Conservation (phyloP, 53 echinoderm and acorn worm species). For the Mesocentrotus franciscanus region DNA sequence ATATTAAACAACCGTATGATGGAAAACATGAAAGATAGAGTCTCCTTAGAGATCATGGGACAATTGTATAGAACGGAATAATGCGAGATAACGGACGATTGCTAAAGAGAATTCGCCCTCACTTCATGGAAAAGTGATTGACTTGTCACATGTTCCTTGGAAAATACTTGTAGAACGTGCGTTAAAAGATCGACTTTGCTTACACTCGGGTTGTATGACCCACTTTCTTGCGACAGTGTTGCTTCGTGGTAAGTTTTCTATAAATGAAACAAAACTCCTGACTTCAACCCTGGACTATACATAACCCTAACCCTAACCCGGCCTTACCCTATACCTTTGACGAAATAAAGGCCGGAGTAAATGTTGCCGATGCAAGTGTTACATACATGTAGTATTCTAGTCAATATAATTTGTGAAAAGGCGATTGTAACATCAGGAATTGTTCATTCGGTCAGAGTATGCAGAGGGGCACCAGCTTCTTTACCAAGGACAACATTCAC, state of each 20-base stretch:
- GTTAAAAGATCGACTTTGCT: not conserved
- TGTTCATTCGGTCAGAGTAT: not conserved
- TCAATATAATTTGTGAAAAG: not conserved
- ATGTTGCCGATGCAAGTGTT: no score
- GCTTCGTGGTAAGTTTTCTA: no score
- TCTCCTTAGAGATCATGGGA: not conserved
- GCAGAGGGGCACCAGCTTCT: no score
- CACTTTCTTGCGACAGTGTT: no score
- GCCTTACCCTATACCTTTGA: no score
- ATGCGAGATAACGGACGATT: not conserved
- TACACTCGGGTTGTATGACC: not conserved
- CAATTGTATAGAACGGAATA: not conserved
- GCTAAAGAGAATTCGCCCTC: not conserved
- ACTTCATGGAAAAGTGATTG: not conserved
- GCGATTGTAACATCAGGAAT: not conserved
- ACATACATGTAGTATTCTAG: not conserved
- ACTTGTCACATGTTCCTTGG: not conserved
- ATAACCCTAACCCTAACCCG: no score
- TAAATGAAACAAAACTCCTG: no score
- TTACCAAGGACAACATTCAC: not conserved
- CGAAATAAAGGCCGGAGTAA: no score
- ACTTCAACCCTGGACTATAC: no score
- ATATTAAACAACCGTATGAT: slow-evolving; percentile 19
- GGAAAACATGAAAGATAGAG: slow-evolving; percentile 40
- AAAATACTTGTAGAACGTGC: not conserved